Base-by-base conservation (phyloP, 2,888 invertebrate genomes). In the Antheraea assamensis region DNA sequence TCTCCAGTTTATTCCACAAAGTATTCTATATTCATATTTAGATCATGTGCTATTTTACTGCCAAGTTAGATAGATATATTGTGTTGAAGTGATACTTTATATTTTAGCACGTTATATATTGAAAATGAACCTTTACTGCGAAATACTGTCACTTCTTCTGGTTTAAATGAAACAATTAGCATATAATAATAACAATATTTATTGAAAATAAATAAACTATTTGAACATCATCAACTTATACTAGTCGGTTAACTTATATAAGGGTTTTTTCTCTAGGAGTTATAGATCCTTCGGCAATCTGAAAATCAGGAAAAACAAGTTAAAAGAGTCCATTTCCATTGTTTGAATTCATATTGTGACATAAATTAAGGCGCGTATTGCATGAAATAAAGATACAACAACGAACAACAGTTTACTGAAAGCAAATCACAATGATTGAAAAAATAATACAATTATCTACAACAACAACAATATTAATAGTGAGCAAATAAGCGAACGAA, bases 391-490 rank as follows among this genome's bases (percentile, higher is more conserved):
- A 49, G 8, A 35, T 8, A 42, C 24, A 70, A 47, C 49, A 70
- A 47, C 58, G 19, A 71, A 71, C 21, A 52, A 52, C 21, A 71
- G 52, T 13, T 19, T 71, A 49, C 71, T 52, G 71, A 71, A 52
- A 52, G 30, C 49, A 27, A 71, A 47, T 70, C 17, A 47, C 70
- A 17, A 70, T 35, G 24, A 70, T 70, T 47, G 21, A 70, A 47
- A 47, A 70, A 71, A 27, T 24, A 58, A 71, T 19, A 58, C 8
- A 58, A 27, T 21, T 21, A 71, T n/a, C 52, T 49, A 52, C 52
- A 24, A 71, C 71, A 71, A 71, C 72, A 61, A 68, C 68, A 35
- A 68, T 35, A 68, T 35, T 68, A 68, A 68, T 35, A 68, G 31
- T 35, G 68, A 35, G 49, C 30, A 49, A 71, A 64, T n/a, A 35